A percentile compares a stretch with the other conserved stretches of the same genome.
phyloP scores from a whole-genome alignment of 2,797 vertebrate species.

The Pseudochirops corinnae region DNA sequence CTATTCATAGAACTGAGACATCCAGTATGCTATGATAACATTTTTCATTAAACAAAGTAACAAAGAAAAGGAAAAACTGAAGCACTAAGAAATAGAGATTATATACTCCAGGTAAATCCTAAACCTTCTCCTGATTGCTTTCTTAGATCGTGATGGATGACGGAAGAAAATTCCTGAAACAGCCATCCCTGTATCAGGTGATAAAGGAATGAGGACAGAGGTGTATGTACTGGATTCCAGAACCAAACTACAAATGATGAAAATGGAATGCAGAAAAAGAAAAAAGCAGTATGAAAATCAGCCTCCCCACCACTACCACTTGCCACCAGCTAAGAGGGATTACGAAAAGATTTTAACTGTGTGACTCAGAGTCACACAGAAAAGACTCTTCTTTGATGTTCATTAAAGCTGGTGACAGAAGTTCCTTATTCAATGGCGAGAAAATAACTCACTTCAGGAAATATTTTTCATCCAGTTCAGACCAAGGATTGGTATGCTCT shows the following conservation, averaged over 20 bases:
- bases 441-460: slow-evolving; percentile 62
- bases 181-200: not conserved
- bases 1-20: not conserved
- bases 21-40: not conserved
- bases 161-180: not conserved
- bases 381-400: slow-evolving; percentile 55
- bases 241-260: not conserved
- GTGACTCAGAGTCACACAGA: not conserved
- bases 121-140: not conserved
- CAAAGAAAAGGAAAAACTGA: not conserved
- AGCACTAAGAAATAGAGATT: not conserved
- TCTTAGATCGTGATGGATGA: not conserved
- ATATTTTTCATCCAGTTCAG: slow-evolving; percentile 11
- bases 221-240: not conserved
- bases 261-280: not conserved
- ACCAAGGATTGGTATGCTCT: slow-evolving; percentile 41
- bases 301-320: not conserved
- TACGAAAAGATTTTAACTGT: too few species aligned
- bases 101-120: not conserved
- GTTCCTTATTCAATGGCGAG: slow-evolving; percentile 31
- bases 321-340: not conserved
- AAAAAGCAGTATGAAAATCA: not conserved
- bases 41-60: not conserved
- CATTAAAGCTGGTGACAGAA: slow-evolving; percentile 51
- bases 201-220: not conserved